Evolutionary conservation across 2,888 invertebrate species (phyloP).

Genomic region (Linyphia triangularis): DNA sequence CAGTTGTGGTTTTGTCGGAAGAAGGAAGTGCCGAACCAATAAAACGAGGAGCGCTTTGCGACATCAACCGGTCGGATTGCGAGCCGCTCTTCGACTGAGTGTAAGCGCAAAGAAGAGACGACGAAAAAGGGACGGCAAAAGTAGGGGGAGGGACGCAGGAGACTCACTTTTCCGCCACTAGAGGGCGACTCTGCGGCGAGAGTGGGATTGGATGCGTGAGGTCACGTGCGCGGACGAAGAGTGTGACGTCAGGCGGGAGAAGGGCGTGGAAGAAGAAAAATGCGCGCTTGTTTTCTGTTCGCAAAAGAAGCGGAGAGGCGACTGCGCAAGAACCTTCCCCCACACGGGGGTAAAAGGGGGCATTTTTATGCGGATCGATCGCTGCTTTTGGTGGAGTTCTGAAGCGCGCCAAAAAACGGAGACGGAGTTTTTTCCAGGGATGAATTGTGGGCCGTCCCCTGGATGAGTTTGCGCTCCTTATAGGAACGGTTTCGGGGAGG

Average conservation of each 20-base stretch:
- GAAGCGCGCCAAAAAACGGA: not conserved
- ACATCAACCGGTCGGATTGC: conserved; percentile 53
- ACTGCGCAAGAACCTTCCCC: conserved; percentile 62
- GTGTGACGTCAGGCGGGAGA: conserved; percentile 51
- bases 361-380: conserved; percentile 65
- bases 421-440: not conserved
- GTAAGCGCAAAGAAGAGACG: conserved; percentile 17
- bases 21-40: conserved; percentile 39
- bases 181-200: conserved; percentile 50
- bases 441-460: conserved; percentile 2
- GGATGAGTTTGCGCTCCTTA: conserved; percentile 35
- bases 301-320: conserved; percentile 49
- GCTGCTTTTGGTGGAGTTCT: conserved; percentile 8
- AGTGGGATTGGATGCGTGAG: conserved; percentile 42
- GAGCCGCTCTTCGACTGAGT: conserved; percentile 62
- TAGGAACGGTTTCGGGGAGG: conserved; percentile 5
- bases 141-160: conserved; percentile 30
- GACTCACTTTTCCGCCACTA: conserved; percentile 5
- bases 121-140: conserved; percentile 23
- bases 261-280: conserved; percentile 64
- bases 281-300: conserved; percentile 54
- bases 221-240: conserved; percentile 52
- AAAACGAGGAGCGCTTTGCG: conserved; percentile 42
- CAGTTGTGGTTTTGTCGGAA: conserved; percentile 18
- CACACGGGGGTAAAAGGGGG: conserved; percentile 7